Percentiles rank a stretch among this genome's conserved stretches.
Conservation (phyloP, 2,113 vertebrate genomes). For the Lethenteron reissneri region DNA sequence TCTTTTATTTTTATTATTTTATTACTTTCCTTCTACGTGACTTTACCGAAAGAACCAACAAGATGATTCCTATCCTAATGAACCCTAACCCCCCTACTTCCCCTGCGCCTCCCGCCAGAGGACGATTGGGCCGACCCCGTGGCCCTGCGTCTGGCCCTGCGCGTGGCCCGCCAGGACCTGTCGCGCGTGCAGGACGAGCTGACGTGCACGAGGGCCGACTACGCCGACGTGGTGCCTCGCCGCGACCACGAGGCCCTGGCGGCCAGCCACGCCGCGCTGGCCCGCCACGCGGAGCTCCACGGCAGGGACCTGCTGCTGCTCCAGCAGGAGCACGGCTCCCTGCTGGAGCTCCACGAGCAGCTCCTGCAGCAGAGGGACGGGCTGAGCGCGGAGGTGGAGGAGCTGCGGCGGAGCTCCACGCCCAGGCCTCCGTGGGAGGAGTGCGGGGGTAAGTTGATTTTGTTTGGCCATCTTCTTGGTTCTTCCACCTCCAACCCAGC, state of each 20-base stretch:
- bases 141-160: conserved; percentile 32
- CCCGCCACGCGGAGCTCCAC: conserved; percentile 24
- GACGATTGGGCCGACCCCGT: conserved; percentile 25
- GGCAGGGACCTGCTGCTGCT: conserved; percentile 29
- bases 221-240: conserved; percentile 38
- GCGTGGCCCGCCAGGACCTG: conserved; percentile 34
- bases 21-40: no score
- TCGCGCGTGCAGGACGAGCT: conserved; percentile 33
- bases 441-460: conserved; percentile 21
- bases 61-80: background rate
- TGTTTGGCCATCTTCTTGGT: background rate
- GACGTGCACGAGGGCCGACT: conserved; percentile 31
- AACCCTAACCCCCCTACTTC: background rate
- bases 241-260: conserved; percentile 37
- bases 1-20: no score
- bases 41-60: no score
- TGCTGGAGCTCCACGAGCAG: conserved; percentile 31
- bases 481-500: background rate
- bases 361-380: conserved; percentile 18
- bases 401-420: conserved; percentile 16
- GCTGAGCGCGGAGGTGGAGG: conserved; percentile 17
- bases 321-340: conserved; percentile 24
- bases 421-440: conserved; percentile 23
- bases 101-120: conserved; percentile 15
- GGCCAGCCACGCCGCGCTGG: conserved; percentile 21